Percentiles rank a stretch among this genome's conserved stretches.
phyloP scores from a whole-genome alignment of 1,140 invertebrate species.

The Cheumatopsyche charites region DNA sequence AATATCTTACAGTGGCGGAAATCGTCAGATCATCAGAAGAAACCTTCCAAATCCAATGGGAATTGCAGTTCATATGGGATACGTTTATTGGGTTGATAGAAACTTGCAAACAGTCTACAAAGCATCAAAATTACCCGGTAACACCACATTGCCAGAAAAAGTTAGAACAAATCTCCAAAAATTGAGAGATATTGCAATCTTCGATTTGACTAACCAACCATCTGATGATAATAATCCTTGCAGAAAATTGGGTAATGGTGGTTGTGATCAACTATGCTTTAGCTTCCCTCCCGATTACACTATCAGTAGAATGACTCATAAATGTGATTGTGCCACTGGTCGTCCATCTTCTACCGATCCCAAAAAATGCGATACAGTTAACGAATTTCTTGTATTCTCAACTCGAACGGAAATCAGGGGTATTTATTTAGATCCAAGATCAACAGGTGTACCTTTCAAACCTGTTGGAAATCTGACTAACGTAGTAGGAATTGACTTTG shows the following conservation, averaged over 20 bases:
- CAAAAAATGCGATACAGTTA: constrained; percentile 77
- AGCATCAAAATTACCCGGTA: constrained; percentile 78
- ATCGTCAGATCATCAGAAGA: constrained; percentile 80
- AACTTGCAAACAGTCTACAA: constrained; percentile 89
- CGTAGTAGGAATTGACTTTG: constrained; percentile 96
- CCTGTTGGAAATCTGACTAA: constrained; percentile 91
- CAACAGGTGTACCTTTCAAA: constrained; percentile 82
- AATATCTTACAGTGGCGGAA: constrained; percentile 79
- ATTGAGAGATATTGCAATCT: constrained; percentile 88
- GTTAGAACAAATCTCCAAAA: constrained; percentile 84
- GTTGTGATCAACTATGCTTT: constrained; percentile 95
- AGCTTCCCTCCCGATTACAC: constrained; percentile 74
- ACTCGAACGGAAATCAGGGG: constrained; percentile 90
- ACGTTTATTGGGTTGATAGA: constrained; percentile 96
- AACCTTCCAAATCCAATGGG: constrained; percentile 96
- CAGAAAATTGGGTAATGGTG: constrained; percentile 72
- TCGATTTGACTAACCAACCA: constrained; percentile 86
- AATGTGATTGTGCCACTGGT: constrained; percentile 92
- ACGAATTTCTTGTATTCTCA: constrained; percentile 90
- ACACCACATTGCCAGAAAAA: constrained; percentile 69
- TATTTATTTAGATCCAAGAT: constrained; percentile 81
- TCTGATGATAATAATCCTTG: constrained; percentile 81
- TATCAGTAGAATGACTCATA: constrained; percentile 62
- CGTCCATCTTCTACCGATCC: constrained; percentile 65
- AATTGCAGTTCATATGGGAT: constrained; percentile 80